Base-by-base conservation (phyloP, 2,888 invertebrate genomes). In the Sinotaia quadrata region DNA sequence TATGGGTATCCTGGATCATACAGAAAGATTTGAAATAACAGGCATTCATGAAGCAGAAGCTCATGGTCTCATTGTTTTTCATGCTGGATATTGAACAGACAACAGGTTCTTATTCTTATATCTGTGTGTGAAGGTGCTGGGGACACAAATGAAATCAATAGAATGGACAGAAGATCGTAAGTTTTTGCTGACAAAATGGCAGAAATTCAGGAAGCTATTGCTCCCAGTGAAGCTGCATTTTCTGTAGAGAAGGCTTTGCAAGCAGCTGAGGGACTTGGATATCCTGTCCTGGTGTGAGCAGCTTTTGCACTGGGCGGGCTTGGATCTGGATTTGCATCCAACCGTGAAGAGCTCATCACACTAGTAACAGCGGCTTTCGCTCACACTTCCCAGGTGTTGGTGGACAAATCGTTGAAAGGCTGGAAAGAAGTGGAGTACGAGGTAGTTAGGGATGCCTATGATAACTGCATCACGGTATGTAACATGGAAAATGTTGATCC, bases 401-500 rank as follows among this genome's bases (percentile, higher is more conserved):
- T 99, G 71, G 99, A 99, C 87, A 99, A 99, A 88, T 98, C 97
- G 0, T 90, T 99, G 68, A 96, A 96, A 89, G 99, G 99, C 0
- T 99, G 98, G 98, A 99, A 99, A 88, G 98, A 99, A 91, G 95
- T 99, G 0, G 99, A 99, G 86, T 99, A 99, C 89, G 99, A 99
- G 90, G 98, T 99, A 0, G 97, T 99, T 0, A 90, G 99, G 71
- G 99, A 99, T 90, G 96, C 96, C 2, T 98, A 92, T 85, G 97
- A 99, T 87, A 99, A 99, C 87, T 99, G 99, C 85, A 96, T 99
- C 68, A 98, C 98, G 0, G 92, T 98, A 1, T 99, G 99, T 88
- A 99, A 99, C 88, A 99, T 99, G 99, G 99, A 99, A 90, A 99
- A 99, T 89, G 93, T 99, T 0, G 99, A 99, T 91, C 99, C 99